Evolutionary conservation across 2,113 vertebrate species (phyloP), one percentile per base, ranked within the genome.

Genomic region (Pseudopipra pipra): DNA sequence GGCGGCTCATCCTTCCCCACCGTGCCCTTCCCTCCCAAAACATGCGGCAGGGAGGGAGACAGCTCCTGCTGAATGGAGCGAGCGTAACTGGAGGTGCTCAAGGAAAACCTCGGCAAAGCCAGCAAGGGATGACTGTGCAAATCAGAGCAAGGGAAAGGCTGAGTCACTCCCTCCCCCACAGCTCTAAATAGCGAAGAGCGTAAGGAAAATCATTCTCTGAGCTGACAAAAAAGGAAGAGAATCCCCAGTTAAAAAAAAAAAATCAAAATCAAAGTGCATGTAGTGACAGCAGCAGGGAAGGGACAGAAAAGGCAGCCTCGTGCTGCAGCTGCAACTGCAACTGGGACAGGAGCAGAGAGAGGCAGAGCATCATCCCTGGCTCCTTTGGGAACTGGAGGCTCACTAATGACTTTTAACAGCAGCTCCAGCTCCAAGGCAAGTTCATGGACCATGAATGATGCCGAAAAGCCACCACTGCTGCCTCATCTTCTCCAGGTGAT

Each of bases 91-190:
- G 90, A 67, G 92, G 65, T 90, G 92, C 68, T 49, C 47, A 66
- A 62, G 39, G 85, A 73, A 79, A 78, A 92, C 25, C 59, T 49
- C 33, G 0, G 70, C 25, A 70, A 76, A 87, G 37, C 21, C 66
- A 56, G 87, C 23, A 28, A 77, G 52, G 56, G 58, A 93, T 95
- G 93, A 96, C 72, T 27, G 47, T 54, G 93, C 87, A 90, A 88
- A 83, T 23, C 66, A 24, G 55, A 89, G 83, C 23, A 41, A 52
- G 81, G 81, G 87, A 94, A 93, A 94, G 76, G 92, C 83, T 94
- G 95, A 96, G 65, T 97, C 93, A 96, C 79, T 93, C 88, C 93
- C 96, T 90, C 92, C 93, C 79, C 93, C 95, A 75, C 37, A 93
- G 68, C 85, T 75, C 41, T 67, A 92, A 96, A 96, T 37, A 95